phyloP scores from a whole-genome alignment of 2,113 vertebrate genomes.

The Neogobius melanostomus region DNA sequence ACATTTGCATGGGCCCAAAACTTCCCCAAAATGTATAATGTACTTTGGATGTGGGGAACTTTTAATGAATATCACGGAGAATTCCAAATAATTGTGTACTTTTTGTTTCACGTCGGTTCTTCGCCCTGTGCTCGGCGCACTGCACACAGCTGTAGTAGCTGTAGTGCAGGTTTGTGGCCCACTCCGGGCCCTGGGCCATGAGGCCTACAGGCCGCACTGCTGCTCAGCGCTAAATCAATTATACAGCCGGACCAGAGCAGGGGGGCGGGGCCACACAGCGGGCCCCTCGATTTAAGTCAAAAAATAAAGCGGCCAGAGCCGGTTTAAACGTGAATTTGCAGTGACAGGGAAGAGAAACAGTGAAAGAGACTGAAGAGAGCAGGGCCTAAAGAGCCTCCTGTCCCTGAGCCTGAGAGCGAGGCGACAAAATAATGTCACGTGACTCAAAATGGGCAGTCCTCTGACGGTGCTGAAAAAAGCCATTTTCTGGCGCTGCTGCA shows the following conservation, averaged over 20 bases:
- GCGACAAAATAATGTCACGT: slow-evolving; percentile 79
- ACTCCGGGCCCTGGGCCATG: slow-evolving; percentile 26
- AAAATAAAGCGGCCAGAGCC: not conserved
- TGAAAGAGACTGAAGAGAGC: not conserved
- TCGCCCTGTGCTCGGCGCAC: not conserved
- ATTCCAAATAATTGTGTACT: not conserved
- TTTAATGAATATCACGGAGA: not conserved
- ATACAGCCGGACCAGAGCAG: not conserved
- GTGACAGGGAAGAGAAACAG: not conserved
- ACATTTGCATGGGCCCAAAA: not conserved
- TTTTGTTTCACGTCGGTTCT: not conserved
- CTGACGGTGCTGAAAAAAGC: slow-evolving; percentile 75
- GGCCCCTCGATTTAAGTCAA: not conserved
- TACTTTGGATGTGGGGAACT: not conserved
- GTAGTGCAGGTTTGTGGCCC: slow-evolving; percentile 6
- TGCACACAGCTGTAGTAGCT: not conserved
- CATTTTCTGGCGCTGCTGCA: slow-evolving; percentile 80
- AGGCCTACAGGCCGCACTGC: slow-evolving; percentile 49
- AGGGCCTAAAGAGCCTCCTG: slow-evolving; percentile 39
- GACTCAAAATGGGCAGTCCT: slow-evolving; percentile 79
- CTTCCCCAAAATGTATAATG: not conserved
- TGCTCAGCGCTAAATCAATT: not conserved
- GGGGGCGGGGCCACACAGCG: slow-evolving; percentile 6
- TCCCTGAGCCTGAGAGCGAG: slow-evolving; percentile 56
- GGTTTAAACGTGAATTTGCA: slow-evolving; percentile 1